These are phyloP conservation scores for Dexiosoma caninum DNA, from an alignment of 2,888 invertebrate species.

Conservation along the genomic window DNA sequence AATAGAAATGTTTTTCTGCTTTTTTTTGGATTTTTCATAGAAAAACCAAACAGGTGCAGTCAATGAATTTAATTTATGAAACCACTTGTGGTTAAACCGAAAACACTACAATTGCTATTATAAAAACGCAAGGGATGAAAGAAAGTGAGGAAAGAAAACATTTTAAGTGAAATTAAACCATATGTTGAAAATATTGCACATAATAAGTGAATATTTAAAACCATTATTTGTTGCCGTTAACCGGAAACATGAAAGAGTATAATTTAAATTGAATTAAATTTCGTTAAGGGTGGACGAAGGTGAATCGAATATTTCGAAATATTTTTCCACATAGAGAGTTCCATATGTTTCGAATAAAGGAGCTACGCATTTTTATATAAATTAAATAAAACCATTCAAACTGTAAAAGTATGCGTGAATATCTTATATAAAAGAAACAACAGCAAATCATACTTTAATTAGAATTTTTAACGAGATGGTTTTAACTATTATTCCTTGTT, in stretches of 20 bases:
- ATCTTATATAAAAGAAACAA: neutral
- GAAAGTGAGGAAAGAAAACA: conserved; percentile 59
- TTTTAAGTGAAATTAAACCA: conserved; percentile 74
- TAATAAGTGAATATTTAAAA: conserved; percentile 64
- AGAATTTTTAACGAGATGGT: conserved; percentile 22
- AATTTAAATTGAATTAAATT: conserved; percentile 75
- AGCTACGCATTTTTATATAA: conserved; percentile 23
- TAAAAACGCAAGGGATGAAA: conserved; percentile 32
- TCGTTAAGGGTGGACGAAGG: conserved; percentile 56
- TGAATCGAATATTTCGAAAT: neutral
- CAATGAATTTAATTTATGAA: conserved; percentile 74
- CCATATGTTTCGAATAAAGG: conserved; percentile 15
- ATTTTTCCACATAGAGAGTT: neutral
- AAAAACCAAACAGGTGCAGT: conserved; percentile 76
- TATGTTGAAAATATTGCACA: conserved; percentile 72
- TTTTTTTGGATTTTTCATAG: neutral
- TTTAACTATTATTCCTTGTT: neutral
- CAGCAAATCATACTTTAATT: conserved; percentile 44
- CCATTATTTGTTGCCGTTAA: conserved; percentile 57
- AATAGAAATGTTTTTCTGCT: conserved; percentile 34
- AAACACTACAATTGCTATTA: conserved; percentile 42
- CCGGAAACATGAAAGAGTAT: conserved; percentile 70
- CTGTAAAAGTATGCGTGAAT: too few relatives aligned
- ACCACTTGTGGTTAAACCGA: conserved; percentile 73
- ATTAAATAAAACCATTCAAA: conserved; percentile 41